A percentile compares a stretch with the other conserved stretches of the same genome.
phyloP scores from a whole-genome alignment of 2,113 vertebrate species.

The Pleuronectes platessa region DNA sequence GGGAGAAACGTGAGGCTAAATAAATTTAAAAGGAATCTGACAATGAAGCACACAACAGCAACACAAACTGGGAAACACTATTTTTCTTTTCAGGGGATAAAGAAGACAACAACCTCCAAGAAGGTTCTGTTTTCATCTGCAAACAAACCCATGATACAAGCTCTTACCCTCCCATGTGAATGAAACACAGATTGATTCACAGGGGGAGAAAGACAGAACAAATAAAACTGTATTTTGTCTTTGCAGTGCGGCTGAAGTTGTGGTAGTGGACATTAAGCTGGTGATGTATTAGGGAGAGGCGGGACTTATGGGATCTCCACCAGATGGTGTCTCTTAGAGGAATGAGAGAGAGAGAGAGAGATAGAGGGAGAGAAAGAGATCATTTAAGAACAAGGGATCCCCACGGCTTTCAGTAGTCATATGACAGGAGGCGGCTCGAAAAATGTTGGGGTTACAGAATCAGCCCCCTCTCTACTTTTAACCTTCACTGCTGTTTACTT shows the following conservation, averaged over 20 bases:
- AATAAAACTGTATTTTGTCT: not conserved
- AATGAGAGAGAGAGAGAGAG: conserved; percentile 11
- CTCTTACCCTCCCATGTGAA: not conserved
- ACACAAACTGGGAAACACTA: not conserved
- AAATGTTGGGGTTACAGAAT: conserved; percentile 5
- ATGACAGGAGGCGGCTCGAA: conserved; percentile 11
- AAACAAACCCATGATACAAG: too few species aligned
- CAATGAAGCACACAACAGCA: not conserved
- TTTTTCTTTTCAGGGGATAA: not conserved
- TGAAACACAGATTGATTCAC: not conserved
- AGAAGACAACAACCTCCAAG: not conserved
- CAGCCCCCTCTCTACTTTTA: not conserved
- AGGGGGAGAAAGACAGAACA: not conserved
- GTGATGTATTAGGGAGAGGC: conserved; percentile 40
- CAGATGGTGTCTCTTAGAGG: conserved; percentile 63
- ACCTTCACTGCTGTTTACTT: conserved; percentile 8
- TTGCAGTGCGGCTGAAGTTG: conserved; percentile 29
- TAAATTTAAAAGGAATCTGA: not conserved
- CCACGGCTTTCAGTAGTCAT: conserved; percentile 34
- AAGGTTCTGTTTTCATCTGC: too few species aligned
- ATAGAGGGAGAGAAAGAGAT: not conserved
- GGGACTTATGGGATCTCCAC: conserved; percentile 46
- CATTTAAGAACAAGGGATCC: conserved; percentile 30
- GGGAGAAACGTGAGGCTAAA: not conserved
- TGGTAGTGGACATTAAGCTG: conserved; percentile 42